Evolutionary conservation across 2,888 invertebrate genomes (phyloP).

Genomic region (Liodrosophila aerea): DNA sequence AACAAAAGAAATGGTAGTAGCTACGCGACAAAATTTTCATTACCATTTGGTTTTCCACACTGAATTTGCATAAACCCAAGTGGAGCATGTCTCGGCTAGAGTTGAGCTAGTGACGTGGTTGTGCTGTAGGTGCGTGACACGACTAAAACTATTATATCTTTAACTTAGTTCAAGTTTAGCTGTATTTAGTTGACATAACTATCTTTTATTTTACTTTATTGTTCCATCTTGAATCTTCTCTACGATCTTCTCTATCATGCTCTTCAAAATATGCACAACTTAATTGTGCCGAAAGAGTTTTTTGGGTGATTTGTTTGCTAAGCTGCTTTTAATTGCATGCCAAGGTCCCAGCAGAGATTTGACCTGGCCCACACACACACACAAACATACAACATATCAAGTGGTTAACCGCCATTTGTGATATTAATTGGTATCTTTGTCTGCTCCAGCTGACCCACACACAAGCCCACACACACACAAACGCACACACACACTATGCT

Average conservation of each 20-base stretch:
- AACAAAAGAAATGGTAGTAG: constrained; percentile 10
- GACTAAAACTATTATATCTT: too few relatives aligned
- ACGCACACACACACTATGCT: neutral
- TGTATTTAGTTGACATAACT: too few relatives aligned
- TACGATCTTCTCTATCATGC: neutral
- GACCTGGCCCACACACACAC: neutral
- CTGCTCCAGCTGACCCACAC: constrained; percentile 10
- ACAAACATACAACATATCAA: constrained; percentile 43
- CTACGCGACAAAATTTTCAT: constrained; percentile 44
- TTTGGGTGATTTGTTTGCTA: constrained; percentile 49
- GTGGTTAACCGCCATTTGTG: constrained; percentile 64
- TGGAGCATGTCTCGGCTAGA: constrained; percentile 11
- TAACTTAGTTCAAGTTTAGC: too few relatives aligned
- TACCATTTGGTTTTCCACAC: constrained; percentile 20
- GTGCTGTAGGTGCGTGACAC: neutral
- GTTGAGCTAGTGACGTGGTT: neutral
- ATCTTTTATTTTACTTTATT: too few relatives aligned
- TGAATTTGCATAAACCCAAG: constrained; percentile 56
- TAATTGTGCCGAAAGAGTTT: constrained; percentile 57
- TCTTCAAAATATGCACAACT: constrained; percentile 48
- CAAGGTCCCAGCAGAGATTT: constrained; percentile 31
- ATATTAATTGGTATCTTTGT: constrained; percentile 63
- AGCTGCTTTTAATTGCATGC: constrained; percentile 65
- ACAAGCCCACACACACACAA: constrained; percentile 8
- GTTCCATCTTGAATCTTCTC: too few relatives aligned